These are phyloP conservation scores for Mesembrinibis cayennensis DNA, from an alignment of 2,113 vertebrate genomes.

Conservation along the genomic window DNA sequence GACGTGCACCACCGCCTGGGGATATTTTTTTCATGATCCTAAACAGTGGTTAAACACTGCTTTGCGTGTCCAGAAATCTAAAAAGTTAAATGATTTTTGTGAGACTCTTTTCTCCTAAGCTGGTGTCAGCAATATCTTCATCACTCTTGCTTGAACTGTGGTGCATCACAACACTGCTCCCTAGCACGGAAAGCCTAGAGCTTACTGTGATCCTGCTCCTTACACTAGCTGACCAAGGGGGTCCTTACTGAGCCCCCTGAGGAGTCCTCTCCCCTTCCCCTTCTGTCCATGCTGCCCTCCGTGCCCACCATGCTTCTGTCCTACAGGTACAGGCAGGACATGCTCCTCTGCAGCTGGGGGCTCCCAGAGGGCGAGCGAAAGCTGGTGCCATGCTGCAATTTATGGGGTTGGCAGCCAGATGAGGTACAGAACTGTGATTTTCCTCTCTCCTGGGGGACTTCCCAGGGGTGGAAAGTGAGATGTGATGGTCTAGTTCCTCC, in stretches of 20 bases:
- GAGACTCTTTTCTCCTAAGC: background rate
- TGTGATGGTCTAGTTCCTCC: background rate
- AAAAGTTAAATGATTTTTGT: background rate
- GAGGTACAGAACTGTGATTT: background rate
- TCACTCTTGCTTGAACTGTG: background rate
- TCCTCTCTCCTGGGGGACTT: background rate
- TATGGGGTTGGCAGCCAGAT: background rate
- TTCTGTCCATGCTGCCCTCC: background rate
- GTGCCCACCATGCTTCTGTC: background rate
- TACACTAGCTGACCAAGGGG: background rate
- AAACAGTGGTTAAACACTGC: background rate
- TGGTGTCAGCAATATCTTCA: background rate
- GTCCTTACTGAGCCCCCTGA: background rate
- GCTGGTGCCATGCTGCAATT: background rate
- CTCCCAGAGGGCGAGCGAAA: background rate
- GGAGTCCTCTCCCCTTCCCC: background rate
- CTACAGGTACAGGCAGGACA: background rate
- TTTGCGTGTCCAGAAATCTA: background rate
- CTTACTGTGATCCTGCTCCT: background rate
- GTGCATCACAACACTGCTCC: background rate
- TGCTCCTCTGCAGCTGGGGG: background rate
- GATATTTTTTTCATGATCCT: conserved; percentile 12
- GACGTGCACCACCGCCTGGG: background rate
- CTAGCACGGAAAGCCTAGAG: background rate
- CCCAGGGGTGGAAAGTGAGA: background rate